phyloP scores from a whole-genome alignment of 1,140 invertebrate genomes.

The Papilio dardanus region DNA sequence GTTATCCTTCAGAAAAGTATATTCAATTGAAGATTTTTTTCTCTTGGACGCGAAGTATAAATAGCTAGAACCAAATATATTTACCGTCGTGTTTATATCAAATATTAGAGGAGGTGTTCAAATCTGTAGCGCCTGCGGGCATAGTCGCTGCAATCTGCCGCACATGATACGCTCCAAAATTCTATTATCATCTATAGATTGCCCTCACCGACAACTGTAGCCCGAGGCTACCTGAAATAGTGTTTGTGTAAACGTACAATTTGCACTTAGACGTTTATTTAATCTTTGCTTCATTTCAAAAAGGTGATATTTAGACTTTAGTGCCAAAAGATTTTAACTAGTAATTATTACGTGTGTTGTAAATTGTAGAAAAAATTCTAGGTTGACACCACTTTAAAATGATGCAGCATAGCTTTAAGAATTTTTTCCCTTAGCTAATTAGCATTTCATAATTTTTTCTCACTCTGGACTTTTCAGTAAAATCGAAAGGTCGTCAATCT shows the following conservation, averaged over 20 bases:
- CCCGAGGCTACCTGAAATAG: not conserved
- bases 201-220: not conserved
- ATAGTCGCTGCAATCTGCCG: not conserved
- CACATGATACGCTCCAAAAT: constrained; percentile 21
- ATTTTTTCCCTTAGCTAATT: constrained; percentile 8
- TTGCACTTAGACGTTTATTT: not conserved
- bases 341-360: too few relatives aligned
- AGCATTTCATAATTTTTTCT: constrained; percentile 18
- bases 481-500: constrained; percentile 34
- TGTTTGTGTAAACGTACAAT: not conserved
- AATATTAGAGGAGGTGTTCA: constrained; percentile 11
- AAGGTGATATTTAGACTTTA: too few relatives aligned
- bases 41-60: not conserved
- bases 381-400: not conserved
- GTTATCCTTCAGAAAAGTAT: not conserved
- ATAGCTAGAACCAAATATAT: not conserved
- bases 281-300: not conserved
- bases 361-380: too few relatives aligned
- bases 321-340: too few relatives aligned
- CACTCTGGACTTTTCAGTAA: constrained; percentile 24
- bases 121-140: not conserved
- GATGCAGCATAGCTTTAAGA: not conserved
- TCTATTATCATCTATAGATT: constrained; percentile 20
- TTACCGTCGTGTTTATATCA: not conserved
- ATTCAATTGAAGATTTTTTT: not conserved